phyloP scores from a whole-genome alignment of 2,113 vertebrate species.

The Empidonax traillii region DNA sequence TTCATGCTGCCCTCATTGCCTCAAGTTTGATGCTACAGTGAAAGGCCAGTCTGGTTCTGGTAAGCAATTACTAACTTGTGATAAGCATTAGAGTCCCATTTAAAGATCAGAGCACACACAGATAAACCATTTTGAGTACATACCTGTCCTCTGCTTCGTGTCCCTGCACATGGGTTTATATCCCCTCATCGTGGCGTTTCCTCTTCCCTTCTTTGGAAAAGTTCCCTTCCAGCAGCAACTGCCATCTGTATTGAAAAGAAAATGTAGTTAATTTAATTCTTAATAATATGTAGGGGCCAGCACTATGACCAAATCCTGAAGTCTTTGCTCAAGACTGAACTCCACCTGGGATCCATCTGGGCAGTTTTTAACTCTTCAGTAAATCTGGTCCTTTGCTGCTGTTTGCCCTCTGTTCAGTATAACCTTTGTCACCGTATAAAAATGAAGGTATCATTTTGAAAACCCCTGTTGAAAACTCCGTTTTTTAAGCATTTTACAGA shows the following conservation, averaged over 20 bases:
- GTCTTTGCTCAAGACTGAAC: not conserved
- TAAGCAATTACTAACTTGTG: not conserved
- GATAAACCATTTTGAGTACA: not conserved
- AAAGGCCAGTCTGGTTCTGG: slow-evolving; percentile 11
- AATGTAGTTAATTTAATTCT: not conserved
- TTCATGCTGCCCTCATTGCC: not conserved
- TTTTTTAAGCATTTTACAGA: not conserved
- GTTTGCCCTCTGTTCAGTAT: not conserved
- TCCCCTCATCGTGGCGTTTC: not conserved
- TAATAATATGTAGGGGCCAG: not conserved
- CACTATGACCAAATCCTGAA: not conserved
- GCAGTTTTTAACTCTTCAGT: not conserved
- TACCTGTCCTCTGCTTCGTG: not conserved
- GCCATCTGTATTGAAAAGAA: not conserved
- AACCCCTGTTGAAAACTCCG: not conserved
- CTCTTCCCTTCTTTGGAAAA: not conserved
- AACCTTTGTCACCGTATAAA: not conserved
- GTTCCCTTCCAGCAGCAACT: not conserved
- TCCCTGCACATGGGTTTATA: not conserved
- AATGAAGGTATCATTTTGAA: not conserved
- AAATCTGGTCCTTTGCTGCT: not conserved
- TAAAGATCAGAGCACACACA: not conserved
- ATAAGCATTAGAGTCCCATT: slow-evolving; percentile 14
- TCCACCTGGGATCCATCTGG: not conserved
- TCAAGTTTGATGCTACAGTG: not conserved